phyloP scores from a whole-genome alignment of 2,888 invertebrate species.

The Hylaea fasciaria region DNA sequence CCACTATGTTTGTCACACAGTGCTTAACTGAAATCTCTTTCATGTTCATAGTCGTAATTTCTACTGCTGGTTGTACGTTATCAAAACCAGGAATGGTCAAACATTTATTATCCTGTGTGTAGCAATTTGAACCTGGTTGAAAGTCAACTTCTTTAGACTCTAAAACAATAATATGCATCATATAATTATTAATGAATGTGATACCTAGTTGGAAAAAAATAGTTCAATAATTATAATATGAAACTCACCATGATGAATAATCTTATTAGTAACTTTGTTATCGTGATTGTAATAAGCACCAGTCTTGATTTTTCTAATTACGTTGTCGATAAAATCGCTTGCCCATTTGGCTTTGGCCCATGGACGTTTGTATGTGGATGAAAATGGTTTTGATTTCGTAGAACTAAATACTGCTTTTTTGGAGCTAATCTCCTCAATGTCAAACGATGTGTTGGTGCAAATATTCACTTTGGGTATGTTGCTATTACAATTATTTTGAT shows the following conservation, averaged over 20 bases:
- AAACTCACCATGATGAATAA: constrained; percentile 38
- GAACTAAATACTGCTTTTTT: not conserved
- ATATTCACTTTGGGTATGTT: constrained; percentile 34
- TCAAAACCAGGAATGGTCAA: constrained; percentile 63
- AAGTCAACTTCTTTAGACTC: constrained; percentile 50
- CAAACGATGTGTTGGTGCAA: constrained; percentile 33
- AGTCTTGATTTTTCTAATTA: constrained; percentile 67
- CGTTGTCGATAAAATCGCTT: constrained; percentile 73
- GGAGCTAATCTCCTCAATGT: no score
- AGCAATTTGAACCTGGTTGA: constrained; percentile 48
- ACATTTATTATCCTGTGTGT: constrained; percentile 1
- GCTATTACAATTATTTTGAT: constrained; percentile 12
- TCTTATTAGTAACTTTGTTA: constrained; percentile 35
- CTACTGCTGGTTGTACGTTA: constrained; percentile 50
- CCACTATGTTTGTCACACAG: constrained; percentile 63
- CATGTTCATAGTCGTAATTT: constrained; percentile 60
- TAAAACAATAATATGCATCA: constrained; percentile 34
- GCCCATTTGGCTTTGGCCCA: constrained; percentile 69
- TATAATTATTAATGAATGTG: not conserved
- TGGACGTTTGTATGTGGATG: constrained; percentile 38
- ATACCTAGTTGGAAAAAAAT: not conserved
- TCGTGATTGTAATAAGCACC: constrained; percentile 70
- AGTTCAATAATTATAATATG: not conserved
- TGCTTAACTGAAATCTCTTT: constrained; percentile 69
- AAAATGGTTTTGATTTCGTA: not conserved